phyloP scores from a whole-genome alignment of 2,888 invertebrate genomes.

The Eupithecia pulchellata region DNA sequence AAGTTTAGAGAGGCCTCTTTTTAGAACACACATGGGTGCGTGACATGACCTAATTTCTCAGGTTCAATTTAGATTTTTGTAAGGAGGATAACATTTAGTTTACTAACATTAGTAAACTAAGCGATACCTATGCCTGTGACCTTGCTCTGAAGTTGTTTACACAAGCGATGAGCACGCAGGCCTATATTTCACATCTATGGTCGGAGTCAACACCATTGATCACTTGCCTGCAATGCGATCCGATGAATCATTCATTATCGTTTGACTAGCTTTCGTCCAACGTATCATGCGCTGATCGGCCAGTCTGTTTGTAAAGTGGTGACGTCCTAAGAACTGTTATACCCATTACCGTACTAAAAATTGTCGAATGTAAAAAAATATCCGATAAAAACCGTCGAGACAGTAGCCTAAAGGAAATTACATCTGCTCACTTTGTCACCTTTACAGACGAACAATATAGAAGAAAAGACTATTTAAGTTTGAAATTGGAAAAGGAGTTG shows the following conservation, averaged over 20 bases:
- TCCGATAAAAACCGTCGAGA: not conserved
- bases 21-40: slow-evolving; percentile 1
- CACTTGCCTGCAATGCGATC: slow-evolving; percentile 37
- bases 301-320: not conserved
- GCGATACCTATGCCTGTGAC: too few relatives aligned
- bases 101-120: not conserved
- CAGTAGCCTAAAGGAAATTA: not conserved
- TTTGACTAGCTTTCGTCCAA: slow-evolving; percentile 9
- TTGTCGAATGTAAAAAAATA: not conserved
- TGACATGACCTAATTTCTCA: slow-evolving; percentile 6
- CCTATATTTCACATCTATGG: slow-evolving; percentile 43
- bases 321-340: not conserved
- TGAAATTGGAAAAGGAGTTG: not conserved
- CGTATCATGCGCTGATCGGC: not conserved
- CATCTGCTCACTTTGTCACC: not conserved
- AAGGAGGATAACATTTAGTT: not conserved
- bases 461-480: not conserved
- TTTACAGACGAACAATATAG: not conserved
- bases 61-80: not conserved
- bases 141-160: slow-evolving; percentile 32
- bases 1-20: not conserved
- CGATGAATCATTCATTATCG: slow-evolving; percentile 37
- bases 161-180: slow-evolving; percentile 39
- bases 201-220: slow-evolving; percentile 41
- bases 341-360: too few relatives aligned